A percentile compares a stretch with the other conserved stretches of the same genome.
Conservation (phyloP, 1,140 invertebrate genomes). For the Ylistrum balloti region DNA sequence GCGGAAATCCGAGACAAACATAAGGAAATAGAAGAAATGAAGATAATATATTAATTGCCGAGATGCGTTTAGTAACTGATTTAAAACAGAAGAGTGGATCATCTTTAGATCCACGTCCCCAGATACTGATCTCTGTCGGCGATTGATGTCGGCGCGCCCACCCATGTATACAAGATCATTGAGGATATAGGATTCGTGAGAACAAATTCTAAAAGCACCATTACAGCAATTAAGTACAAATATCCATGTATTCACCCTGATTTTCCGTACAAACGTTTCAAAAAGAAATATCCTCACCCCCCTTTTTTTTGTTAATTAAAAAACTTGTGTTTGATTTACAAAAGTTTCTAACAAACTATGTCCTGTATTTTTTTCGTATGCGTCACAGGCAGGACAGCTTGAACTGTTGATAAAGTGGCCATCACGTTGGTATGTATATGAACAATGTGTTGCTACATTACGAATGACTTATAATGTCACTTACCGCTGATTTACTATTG, state of each 20-base stretch:
- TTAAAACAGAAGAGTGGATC: not conserved
- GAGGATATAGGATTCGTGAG: not conserved
- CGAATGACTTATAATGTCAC: not conserved
- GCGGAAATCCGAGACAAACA: not conserved
- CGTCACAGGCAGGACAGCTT: not conserved
- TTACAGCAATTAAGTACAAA: not conserved
- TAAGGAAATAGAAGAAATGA: not conserved
- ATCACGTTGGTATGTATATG: constrained; percentile 9
- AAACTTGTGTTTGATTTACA: not conserved
- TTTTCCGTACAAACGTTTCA: not conserved
- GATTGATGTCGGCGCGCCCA: not conserved
- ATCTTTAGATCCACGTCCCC: not conserved
- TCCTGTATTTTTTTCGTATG: not conserved
- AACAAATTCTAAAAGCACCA: not conserved
- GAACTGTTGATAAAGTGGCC: not conserved
- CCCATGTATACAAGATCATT: not conserved
- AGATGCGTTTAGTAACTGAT: not conserved
- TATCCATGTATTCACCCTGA: not conserved
- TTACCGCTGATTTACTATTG: not conserved
- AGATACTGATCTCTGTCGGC: not conserved
- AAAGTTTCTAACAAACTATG: no score
- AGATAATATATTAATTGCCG: not conserved
- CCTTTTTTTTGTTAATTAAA: not conserved
- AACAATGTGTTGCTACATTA: not conserved
- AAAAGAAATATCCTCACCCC: no score